Conservation (phyloP, 2,797 vertebrate species). For the Vespertilio murinus region DNA sequence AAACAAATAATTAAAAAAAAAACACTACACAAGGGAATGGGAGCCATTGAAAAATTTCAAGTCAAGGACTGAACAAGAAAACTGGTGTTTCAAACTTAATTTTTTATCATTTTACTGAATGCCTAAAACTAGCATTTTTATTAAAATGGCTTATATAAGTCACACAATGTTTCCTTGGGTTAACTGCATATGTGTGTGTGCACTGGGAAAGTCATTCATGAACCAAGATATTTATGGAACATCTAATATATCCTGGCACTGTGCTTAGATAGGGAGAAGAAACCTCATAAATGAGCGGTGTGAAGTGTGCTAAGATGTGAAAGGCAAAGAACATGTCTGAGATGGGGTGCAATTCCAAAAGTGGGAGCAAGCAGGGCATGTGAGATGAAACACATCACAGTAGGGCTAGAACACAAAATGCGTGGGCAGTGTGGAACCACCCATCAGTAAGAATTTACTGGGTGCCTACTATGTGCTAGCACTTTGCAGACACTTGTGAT, state of each 20-base stretch:
- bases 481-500: neutral
- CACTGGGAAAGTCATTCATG: neutral
- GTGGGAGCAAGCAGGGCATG: neutral
- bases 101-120: constrained; percentile 37
- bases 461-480: neutral
- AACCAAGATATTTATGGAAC: neutral
- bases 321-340: constrained; percentile 1
- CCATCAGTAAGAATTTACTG: neutral
- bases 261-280: neutral
- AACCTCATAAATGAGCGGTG: neutral
- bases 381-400: neutral
- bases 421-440: accelerated
- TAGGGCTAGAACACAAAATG: neutral
- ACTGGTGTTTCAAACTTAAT: neutral
- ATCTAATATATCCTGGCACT: neutral
- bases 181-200: neutral
- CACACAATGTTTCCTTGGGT: neutral
- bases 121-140: neutral
- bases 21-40: neutral
- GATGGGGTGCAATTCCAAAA: neutral
- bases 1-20: too few species aligned
- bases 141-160: neutral
- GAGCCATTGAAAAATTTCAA: neutral
- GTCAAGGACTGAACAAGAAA: neutral
- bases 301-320: neutral